Percentiles rank a stretch among this genome's conserved stretches.
Conservation (phyloP, 1,140 invertebrate species). For the Drosophila leontia region DNA sequence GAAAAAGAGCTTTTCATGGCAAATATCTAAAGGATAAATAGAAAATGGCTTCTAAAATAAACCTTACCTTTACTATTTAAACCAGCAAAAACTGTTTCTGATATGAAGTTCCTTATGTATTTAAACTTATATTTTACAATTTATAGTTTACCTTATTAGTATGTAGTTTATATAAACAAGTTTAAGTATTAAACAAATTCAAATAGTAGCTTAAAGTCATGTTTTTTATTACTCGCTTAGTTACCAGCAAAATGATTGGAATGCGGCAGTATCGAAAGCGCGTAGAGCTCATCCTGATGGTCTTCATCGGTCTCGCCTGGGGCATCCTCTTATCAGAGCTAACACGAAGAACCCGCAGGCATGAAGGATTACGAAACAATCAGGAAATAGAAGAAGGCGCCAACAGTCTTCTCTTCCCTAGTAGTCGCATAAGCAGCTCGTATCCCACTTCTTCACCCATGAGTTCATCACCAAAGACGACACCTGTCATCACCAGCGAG, state of each 20-base stretch:
- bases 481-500: background rate
- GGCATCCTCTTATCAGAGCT: conserved; percentile 49
- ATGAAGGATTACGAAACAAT: background rate
- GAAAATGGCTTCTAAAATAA: background rate
- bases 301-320: conserved; percentile 53
- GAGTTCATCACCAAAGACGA: background rate
- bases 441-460: no score
- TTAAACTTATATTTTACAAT: background rate
- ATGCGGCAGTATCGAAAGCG: conserved; percentile 35
- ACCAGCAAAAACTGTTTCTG: background rate
- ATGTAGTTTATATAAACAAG: background rate
- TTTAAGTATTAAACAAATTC: background rate
- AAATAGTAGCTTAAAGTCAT: background rate
- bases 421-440: background rate
- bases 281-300: conserved; percentile 49
- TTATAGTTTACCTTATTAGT: background rate
- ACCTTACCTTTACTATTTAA: background rate
- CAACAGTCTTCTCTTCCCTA: background rate
- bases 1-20: background rate
- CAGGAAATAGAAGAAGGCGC: background rate
- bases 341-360: conserved; percentile 17
- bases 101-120: background rate
- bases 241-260: conserved; percentile 16
- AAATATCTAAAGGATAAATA: background rate
- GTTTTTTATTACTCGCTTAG: background rate